A percentile compares a stretch with the other conserved stretches of the same genome.
Conservation (phyloP, 2,888 invertebrate genomes). For the Synanthedon formicaeformis region DNA sequence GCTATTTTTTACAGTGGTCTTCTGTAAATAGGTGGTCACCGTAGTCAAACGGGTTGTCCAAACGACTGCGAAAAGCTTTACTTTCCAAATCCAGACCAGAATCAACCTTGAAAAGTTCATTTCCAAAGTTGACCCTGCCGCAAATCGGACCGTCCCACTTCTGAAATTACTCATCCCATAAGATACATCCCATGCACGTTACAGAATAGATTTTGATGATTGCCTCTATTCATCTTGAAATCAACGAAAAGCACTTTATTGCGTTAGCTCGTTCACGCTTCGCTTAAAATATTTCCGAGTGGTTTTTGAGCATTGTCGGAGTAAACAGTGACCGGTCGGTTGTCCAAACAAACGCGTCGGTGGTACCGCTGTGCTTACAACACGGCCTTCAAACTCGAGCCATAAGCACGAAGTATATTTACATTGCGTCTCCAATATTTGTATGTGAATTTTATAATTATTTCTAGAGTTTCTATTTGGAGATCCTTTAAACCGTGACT, state of each 20-base stretch:
- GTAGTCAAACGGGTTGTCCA: too few species aligned
- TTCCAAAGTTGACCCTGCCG: too few species aligned
- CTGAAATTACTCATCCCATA: too few species aligned
- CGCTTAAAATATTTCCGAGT: constrained; percentile 57
- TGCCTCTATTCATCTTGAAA: constrained; percentile 3
- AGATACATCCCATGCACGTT: too few species aligned
- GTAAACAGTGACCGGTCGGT: constrained; percentile 65
- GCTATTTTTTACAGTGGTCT: too few species aligned
- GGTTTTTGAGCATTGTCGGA: constrained; percentile 47
- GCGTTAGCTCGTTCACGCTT: constrained; percentile 36
- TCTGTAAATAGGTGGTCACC: too few species aligned
- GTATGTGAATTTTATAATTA: constrained; percentile 52
- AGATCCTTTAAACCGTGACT: constrained; percentile 14
- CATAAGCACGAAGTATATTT: constrained; percentile 41
- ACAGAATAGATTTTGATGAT: too few species aligned
- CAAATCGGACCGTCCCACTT: too few species aligned
- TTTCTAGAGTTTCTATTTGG: constrained; percentile 5
- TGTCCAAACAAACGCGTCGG: constrained; percentile 48
- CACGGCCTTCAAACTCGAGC: constrained; percentile 37
- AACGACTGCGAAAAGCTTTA: too few species aligned
- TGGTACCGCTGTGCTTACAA: constrained; percentile 26
- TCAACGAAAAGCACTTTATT: constrained; percentile 13
- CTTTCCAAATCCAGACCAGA: too few species aligned
- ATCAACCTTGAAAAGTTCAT: too few species aligned
- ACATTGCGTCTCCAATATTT: constrained; percentile 47